Percentiles rank a stretch among this genome's conserved stretches.
These are phyloP conservation scores for Spea multiplicata DNA, from an alignment of 2,113 vertebrate genomes.

Conservation along the genomic window DNA sequence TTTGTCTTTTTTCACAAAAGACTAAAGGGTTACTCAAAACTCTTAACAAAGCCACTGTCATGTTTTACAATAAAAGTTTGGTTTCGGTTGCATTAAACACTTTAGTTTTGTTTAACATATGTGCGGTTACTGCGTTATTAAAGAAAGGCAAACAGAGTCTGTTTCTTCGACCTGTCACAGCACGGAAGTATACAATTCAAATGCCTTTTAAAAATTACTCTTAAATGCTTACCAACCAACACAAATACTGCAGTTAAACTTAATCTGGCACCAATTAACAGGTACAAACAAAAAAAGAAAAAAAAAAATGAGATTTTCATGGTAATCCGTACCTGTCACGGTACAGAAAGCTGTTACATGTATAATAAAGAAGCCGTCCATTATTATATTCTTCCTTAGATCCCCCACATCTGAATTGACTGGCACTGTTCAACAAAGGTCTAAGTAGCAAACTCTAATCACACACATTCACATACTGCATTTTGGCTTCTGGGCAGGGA, in stretches of 20 bases:
- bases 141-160: slow-evolving; percentile 38
- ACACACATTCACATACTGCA: slow-evolving; percentile 6
- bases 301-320: slow-evolving; percentile 1
- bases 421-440: slow-evolving; percentile 31
- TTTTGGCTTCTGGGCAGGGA: slow-evolving; percentile 37
- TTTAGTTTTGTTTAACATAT: slow-evolving; percentile 50
- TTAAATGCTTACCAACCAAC: slow-evolving; percentile 27
- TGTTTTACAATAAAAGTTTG: slow-evolving; percentile 47
- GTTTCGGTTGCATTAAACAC: slow-evolving; percentile 49
- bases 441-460: slow-evolving; percentile 41
- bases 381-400: not conserved
- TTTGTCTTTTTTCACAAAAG: slow-evolving; percentile 11
- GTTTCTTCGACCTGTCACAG: slow-evolving; percentile 38
- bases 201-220: slow-evolving; percentile 19
- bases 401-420: slow-evolving; percentile 24
- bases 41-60: slow-evolving; percentile 34
- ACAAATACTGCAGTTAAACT: slow-evolving; percentile 32
- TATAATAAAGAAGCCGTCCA: slow-evolving; percentile 10
- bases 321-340: slow-evolving; percentile 10
- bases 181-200: slow-evolving; percentile 29
- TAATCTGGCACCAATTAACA: slow-evolving; percentile 23
- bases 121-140: slow-evolving; percentile 46
- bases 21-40: slow-evolving; percentile 37
- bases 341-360: slow-evolving; percentile 1
- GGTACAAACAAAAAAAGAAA: slow-evolving; percentile 10